Evolutionary conservation across 2,888 invertebrate species (phyloP), one percentile per base, ranked within the genome.

Genomic region (Pyrgus malvae): DNA sequence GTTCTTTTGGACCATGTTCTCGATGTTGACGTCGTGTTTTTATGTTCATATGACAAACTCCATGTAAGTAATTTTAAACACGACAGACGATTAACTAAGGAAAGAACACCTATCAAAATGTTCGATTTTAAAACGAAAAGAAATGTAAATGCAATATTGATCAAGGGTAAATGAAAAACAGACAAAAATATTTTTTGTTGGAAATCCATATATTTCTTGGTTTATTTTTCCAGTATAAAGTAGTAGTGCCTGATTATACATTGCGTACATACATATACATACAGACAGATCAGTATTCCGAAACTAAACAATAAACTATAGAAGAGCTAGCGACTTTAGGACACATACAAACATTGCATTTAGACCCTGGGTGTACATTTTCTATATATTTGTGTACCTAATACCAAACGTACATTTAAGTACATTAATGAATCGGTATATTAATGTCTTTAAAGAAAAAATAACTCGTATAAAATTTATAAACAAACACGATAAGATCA

Each of bases 161-260:
- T 23, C 11, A 33, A 4, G 9, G 12, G 9, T 25, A 5, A 41
- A 11, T 14, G 46, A n/a, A 49, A 63, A 62, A 60, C 45, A 62
- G 57, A 58, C 60, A 27, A 25, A 23, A 21, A 11, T 70, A 19
- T 29, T 29, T 53, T 71, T 75, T 81, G 80, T 75, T 81, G 80
- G 77, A 83, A 82, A 83, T 80, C 69, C 75, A 74, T 84, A 84
- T 84, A 83, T 83, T 83, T 80, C 68, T 70, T 70, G 72, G 68
- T 65, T 68, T 17, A 66, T 65, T 65, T 68, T 69, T 65, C 68
- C 72, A 64, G 63, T 64, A 64, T 64, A 70, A 64, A 69, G 71
- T 72, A 76, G 69, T 68, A 67, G 65, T 68, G 70, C 61, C 63
- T 68, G 63, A 70, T 45, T 71, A 71, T 60, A 62, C 60, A 62